phyloP scores from a whole-genome alignment of 2,113 vertebrate species.

The Oncorhynchus clarkii region DNA sequence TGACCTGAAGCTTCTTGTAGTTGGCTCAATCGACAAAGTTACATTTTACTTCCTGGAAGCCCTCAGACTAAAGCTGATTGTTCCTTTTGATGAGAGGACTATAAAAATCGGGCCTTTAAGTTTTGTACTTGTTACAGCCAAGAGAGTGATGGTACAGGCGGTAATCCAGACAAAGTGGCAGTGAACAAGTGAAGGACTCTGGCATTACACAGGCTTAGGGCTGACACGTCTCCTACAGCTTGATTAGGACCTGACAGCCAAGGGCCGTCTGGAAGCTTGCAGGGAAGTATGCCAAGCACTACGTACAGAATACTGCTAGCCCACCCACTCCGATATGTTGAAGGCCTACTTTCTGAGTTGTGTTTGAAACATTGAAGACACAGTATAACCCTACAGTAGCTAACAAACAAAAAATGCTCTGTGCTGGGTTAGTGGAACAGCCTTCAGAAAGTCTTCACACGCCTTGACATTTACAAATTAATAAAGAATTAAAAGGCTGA shows the following conservation, averaged over 20 bases:
- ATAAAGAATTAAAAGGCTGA: too few relatives aligned
- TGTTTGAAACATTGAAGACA: too few relatives aligned
- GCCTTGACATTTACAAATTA: too few relatives aligned
- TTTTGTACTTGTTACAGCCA: neutral
- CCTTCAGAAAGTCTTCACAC: too few relatives aligned
- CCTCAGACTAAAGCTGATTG: too few relatives aligned
- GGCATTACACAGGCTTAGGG: slow-evolving; percentile 10
- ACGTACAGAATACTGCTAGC: neutral
- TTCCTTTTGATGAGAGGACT: too few relatives aligned
- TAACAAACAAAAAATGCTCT: neutral
- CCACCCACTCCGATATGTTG: neutral
- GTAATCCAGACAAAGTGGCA: slow-evolving; percentile 19
- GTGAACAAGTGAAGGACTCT: slow-evolving; percentile 24
- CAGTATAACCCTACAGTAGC: too few relatives aligned
- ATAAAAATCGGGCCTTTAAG: too few relatives aligned
- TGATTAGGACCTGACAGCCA: slow-evolving; percentile 33
- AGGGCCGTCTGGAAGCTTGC: neutral
- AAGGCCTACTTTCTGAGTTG: too few relatives aligned
- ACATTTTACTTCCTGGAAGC: neutral
- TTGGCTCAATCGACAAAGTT: too few relatives aligned
- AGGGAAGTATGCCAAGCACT: neutral
- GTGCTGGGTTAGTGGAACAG: too few relatives aligned
- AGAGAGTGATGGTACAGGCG: slow-evolving; percentile 33
- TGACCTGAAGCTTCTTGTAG: too few relatives aligned
- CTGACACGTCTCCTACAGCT: slow-evolving; percentile 2